These are phyloP conservation scores for Spea hammondii DNA, from an alignment of 2,797 vertebrate genomes.

Conservation along the genomic window DNA sequence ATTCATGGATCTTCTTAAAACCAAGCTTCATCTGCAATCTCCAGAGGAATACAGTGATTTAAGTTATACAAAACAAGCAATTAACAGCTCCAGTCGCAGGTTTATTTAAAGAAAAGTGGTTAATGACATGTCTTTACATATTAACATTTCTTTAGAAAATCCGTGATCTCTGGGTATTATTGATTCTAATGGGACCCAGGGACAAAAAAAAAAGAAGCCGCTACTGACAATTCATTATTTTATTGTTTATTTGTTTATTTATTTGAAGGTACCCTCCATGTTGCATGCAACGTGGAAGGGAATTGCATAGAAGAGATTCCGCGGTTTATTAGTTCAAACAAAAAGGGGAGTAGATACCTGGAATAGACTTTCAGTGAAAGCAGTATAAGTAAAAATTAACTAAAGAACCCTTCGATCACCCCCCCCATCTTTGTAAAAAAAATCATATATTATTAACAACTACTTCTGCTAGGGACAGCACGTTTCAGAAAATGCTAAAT, in stretches of 20 bases:
- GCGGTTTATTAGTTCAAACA: no score
- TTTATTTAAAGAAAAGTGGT: conserved; percentile 3
- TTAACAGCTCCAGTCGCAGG: conserved; percentile 18
- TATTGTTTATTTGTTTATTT: background rate
- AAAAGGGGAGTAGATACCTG: no score
- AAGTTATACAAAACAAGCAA: conserved; percentile 18
- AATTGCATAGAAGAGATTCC: no score
- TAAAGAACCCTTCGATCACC: no score
- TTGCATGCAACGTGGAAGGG: no score
- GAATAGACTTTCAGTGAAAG: no score
- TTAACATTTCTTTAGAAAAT: background rate
- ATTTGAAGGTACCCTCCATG: background rate
- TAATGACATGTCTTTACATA: background rate
- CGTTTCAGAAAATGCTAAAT: no score
- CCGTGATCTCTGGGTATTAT: background rate
- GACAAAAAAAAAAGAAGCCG: background rate
- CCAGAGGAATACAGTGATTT: conserved; percentile 8
- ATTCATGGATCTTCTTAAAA: background rate
- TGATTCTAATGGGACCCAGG: background rate
- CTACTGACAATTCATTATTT: background rate
- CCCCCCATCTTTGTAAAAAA: no score
- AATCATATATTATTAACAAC: no score
- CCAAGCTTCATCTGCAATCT: background rate
- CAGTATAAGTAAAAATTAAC: no score
- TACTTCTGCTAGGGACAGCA: no score